phyloP scores from a whole-genome alignment of 2,113 vertebrate species.

The Dendropsophus ebraccatus region DNA sequence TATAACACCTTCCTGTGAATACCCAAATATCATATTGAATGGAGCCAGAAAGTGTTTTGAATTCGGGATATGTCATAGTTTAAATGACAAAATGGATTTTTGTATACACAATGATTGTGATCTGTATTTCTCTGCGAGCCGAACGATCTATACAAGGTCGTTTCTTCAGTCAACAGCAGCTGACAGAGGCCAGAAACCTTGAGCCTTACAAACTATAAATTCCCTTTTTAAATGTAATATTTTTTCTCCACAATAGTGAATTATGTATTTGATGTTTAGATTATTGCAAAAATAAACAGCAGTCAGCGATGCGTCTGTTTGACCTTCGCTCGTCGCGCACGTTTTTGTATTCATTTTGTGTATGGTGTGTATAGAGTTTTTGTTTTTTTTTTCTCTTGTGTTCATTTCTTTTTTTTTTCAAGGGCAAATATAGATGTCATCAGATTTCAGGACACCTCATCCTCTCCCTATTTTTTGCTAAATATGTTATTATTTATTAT shows the following conservation, averaged over 20 bases:
- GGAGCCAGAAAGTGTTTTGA: background rate
- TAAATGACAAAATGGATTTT: slow-evolving; percentile 18
- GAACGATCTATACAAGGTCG: slow-evolving; percentile 34
- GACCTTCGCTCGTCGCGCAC: background rate
- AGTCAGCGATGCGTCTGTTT: background rate
- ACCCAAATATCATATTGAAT: slow-evolving; percentile 36
- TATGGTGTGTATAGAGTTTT: background rate
- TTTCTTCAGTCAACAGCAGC: background rate
- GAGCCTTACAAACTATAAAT: slow-evolving; percentile 27
- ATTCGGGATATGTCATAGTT: background rate
- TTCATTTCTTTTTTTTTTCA: background rate
- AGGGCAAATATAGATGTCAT: slow-evolving; percentile 26
- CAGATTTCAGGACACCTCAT: slow-evolving; percentile 34
- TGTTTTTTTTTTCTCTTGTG: background rate
- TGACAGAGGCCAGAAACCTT: slow-evolving; percentile 26
- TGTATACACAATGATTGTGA: slow-evolving; percentile 35
- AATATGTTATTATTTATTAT: background rate
- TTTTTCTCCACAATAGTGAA: slow-evolving; percentile 5
- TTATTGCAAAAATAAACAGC: background rate
- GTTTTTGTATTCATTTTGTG: background rate
- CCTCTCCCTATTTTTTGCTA: background rate
- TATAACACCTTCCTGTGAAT: background rate
- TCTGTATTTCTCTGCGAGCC: background rate
- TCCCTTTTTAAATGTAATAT: slow-evolving; percentile 9
- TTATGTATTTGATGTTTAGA: slow-evolving; percentile 21